Evolutionary conservation across 2,113 vertebrate genomes (phyloP), one percentile per base, ranked within the genome.

Genomic region (Agapornis roseicollis): DNA sequence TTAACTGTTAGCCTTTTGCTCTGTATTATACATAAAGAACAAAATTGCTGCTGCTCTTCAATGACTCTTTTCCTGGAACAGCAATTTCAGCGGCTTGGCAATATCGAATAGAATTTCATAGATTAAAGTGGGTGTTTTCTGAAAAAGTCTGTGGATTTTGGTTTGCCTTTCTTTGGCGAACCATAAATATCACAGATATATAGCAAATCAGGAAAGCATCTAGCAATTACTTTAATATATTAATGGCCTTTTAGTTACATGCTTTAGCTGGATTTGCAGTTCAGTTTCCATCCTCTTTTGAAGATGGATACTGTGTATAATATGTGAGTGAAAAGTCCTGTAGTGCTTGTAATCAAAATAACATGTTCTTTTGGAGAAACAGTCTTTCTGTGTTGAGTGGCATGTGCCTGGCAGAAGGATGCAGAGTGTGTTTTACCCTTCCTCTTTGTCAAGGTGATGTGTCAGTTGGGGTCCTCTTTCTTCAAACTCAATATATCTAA

Each of bases 21-120:
- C 41, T 55, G 71, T 28, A 56, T 82, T 7, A 2, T 46, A 63
- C 46, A 18, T 76, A 60, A 89, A 83, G 72, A 89, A 35, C 33
- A 93, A 80, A 63, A 80, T 71, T 6, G 1, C 39, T 66, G 13
- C 42, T 78, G 55, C 41, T 94, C 49, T 90, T 88, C 79, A 70
- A 24, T 91, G 47, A 27, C 68, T 66, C 65, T 78, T 95, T 91
- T 91, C 78, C 91, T 70, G 71, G 78, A 94, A 88, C 18, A 91
- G 81, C 79, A 93, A 55, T 94, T 96, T 80, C 42, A 39, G 65
- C 93, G 82, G 76, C 55, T 91, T 96, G 93, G 90, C 85, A 88
- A 68, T 10, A 41, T 88, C 82, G 80, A 17, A 55, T 41, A 86
- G 60, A 73, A 95, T 96, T 96, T 91, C 33, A 12, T 63, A 73